Evolutionary conservation across 2,888 invertebrate species (phyloP).

Genomic region (Lamellibrachia columna): DNA sequence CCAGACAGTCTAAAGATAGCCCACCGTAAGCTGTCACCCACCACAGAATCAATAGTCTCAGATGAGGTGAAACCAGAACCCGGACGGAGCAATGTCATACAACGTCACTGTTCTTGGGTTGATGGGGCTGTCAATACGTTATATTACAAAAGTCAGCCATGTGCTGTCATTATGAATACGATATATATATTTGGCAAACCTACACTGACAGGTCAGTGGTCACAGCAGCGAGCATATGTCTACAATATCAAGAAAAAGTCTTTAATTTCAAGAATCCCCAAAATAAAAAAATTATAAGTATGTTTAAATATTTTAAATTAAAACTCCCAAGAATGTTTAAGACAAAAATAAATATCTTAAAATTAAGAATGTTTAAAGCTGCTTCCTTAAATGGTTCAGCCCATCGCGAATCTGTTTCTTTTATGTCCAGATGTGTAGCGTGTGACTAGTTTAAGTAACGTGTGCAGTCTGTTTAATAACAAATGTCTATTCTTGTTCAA

Average conservation of each 20-base stretch:
- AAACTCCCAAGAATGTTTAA: too few relatives aligned
- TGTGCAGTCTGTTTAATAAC: too few relatives aligned
- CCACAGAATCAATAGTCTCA: slow-evolving; percentile 11
- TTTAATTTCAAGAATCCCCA: not conserved
- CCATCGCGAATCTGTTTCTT: too few relatives aligned
- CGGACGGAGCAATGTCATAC: not conserved
- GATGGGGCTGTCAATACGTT: not conserved
- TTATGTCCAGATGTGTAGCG: too few relatives aligned
- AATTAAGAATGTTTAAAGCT: too few relatives aligned
- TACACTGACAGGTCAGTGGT: not conserved
- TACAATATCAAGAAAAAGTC: not conserved
- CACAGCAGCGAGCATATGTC: not conserved
- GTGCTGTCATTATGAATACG: not conserved
- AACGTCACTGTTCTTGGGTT: not conserved
- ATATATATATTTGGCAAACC: not conserved
- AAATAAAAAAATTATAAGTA: too few relatives aligned
- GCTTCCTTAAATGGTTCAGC: too few relatives aligned
- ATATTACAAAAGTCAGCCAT: not conserved
- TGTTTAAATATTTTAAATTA: too few relatives aligned
- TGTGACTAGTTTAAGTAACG: too few relatives aligned
- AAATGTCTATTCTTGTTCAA: too few relatives aligned
- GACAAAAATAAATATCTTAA: too few relatives aligned
- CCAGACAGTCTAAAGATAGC: slow-evolving; percentile 12
- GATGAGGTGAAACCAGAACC: slow-evolving; percentile 5
- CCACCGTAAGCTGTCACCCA: not conserved